Conservation (phyloP, 2,797 vertebrate genomes). For the Adelosebastes latens region DNA sequence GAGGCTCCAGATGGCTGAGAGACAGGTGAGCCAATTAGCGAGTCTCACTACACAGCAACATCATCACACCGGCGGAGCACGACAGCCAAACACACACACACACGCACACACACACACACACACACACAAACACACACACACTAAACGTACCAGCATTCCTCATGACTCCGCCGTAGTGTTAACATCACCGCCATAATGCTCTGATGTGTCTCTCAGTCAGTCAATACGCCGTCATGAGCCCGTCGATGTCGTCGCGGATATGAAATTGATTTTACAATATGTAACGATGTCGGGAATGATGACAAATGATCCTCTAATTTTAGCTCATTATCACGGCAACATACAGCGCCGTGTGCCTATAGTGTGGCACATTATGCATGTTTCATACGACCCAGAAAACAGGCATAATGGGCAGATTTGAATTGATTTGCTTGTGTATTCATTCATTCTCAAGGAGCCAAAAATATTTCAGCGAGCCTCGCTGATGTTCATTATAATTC, state of each 20-base stretch:
- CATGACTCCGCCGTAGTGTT: slow-evolving; percentile 45
- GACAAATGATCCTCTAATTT: slow-evolving; percentile 63
- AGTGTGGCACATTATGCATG: slow-evolving; percentile 45
- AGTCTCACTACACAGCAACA: slow-evolving; percentile 79
- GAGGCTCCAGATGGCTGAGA: slow-evolving; percentile 82
- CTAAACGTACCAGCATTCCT: slow-evolving; percentile 3
- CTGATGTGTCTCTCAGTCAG: slow-evolving; percentile 25
- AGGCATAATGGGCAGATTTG: slow-evolving; percentile 64
- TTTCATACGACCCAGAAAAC: slow-evolving; percentile 58
- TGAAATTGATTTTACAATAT: slow-evolving; percentile 53
- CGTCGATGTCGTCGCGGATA: slow-evolving; percentile 5
- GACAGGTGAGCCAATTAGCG: slow-evolving; percentile 86
- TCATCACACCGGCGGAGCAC: slow-evolving; percentile 73
- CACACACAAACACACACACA: slow-evolving; percentile 14
- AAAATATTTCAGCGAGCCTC: slow-evolving; percentile 68
- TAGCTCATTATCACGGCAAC: slow-evolving; percentile 33
- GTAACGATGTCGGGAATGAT: slow-evolving; percentile 37
- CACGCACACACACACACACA: slow-evolving; percentile 16
- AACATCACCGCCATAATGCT: slow-evolving; percentile 22
- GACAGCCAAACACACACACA: slow-evolving; percentile 45
- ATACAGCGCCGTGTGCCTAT: slow-evolving; percentile 17
- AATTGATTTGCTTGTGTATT: slow-evolving; percentile 71
- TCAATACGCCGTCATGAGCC: slow-evolving; percentile 36
- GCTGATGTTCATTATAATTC: slow-evolving; percentile 78
- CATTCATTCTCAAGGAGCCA: slow-evolving; percentile 66